Conservation (phyloP, 2,888 invertebrate genomes). For the Iphiclides podalirius region DNA sequence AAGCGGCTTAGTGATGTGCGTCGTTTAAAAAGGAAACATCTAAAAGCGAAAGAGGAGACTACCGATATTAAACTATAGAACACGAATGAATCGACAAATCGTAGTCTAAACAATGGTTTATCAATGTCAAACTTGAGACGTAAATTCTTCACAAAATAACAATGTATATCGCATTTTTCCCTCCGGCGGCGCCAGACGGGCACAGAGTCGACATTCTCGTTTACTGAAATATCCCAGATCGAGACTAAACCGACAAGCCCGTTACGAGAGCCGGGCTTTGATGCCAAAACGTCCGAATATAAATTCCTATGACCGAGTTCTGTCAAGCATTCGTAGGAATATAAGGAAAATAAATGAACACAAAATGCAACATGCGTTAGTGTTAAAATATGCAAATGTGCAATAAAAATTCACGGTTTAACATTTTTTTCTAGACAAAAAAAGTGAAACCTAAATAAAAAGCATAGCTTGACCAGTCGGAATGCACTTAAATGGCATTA, state of each 20-base stretch:
- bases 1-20: too few species aligned
- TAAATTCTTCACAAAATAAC: neutral
- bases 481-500: neutral
- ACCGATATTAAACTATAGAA: too few species aligned
- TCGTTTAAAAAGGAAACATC: too few species aligned
- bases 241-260: slow-evolving; percentile 1
- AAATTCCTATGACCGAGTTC: slow-evolving; percentile 17
- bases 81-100: neutral
- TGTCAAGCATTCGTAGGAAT: neutral
- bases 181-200: slow-evolving; percentile 6
- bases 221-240: slow-evolving; percentile 16
- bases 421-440: too few species aligned
- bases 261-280: slow-evolving; percentile 7
- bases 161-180: neutral
- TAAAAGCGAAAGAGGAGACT: too few species aligned
- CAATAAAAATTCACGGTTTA: too few species aligned
- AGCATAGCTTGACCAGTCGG: too few species aligned
- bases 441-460: too few species aligned
- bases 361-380: too few species aligned
- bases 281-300: slow-evolving; percentile 12
- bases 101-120: neutral
- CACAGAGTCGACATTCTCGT: neutral
- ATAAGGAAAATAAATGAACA: slow-evolving; percentile 5
- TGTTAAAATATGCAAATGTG: too few species aligned
- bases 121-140: slow-evolving; percentile 3